Percentiles rank a stretch among this genome's conserved stretches.
These are phyloP conservation scores for Crotalus adamanteus DNA, from an alignment of 2,797 vertebrate species.

Conservation along the genomic window DNA sequence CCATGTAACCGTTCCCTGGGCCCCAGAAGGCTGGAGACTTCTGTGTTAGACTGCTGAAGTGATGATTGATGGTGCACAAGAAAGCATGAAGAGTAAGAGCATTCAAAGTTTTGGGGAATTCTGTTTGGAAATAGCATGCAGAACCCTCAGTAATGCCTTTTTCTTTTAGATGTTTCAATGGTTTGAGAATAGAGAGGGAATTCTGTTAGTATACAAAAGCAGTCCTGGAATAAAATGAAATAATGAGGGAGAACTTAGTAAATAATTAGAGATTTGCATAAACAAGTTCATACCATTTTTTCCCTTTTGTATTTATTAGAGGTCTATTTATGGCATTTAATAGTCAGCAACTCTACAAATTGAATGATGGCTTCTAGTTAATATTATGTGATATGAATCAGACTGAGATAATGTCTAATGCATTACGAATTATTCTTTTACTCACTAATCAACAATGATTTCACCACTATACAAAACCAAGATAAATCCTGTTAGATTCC, in stretches of 20 bases:
- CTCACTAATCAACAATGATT: neutral
- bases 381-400: slow-evolving; percentile 24
- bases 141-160: neutral
- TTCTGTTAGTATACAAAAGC: neutral
- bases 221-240: neutral
- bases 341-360: neutral
- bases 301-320: neutral
- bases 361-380: slow-evolving; percentile 43
- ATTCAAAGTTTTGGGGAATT: neutral
- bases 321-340: slow-evolving; percentile 9
- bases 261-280: neutral
- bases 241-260: neutral
- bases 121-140: neutral
- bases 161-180: neutral
- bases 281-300: neutral
- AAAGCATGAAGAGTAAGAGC: neutral
- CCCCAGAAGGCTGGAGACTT: no score
- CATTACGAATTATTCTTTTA: slow-evolving; percentile 25
- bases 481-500: slow-evolving; percentile 4
- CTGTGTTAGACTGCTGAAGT: neutral
- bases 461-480: slow-evolving; percentile 37
- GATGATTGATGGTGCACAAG: neutral
- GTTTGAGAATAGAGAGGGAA: neutral
- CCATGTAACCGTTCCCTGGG: no score
- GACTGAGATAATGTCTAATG: neutral